Conservation (phyloP, 2,888 invertebrate genomes). For the Clunio marinus region DNA sequence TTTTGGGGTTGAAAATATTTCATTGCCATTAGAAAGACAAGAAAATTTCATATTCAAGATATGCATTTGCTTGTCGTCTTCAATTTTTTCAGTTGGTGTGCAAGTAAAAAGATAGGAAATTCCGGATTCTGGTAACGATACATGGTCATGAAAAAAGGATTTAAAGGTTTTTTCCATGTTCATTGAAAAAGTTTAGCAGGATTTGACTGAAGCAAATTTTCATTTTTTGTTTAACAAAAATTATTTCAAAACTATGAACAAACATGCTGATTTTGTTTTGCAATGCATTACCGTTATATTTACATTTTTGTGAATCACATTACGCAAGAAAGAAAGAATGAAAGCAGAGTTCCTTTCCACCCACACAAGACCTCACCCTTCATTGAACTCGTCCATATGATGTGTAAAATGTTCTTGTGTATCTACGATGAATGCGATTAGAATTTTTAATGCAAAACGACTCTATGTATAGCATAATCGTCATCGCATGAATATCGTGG, state of each 20-base stretch:
- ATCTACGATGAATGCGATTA: slow-evolving; percentile 33
- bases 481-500: neutral
- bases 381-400: neutral
- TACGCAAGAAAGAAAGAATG: slow-evolving; percentile 18
- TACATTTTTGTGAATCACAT: slow-evolving; percentile 27
- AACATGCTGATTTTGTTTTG: neutral
- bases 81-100: no score
- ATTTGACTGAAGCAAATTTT: no score
- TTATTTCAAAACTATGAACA: no score
- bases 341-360: neutral
- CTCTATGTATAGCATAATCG: neutral
- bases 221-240: no score
- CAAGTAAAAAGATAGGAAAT: no score
- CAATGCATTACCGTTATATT: slow-evolving; percentile 12
- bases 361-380: neutral
- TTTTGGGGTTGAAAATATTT: neutral
- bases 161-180: no score
- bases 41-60: neutral
- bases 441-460: slow-evolving; percentile 38
- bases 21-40: neutral
- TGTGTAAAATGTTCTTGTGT: slow-evolving; percentile 23
- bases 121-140: no score
- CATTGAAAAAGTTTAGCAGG: neutral
- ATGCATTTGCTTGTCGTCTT: neutral
- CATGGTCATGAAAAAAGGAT: no score